Evolutionary conservation across 2,888 invertebrate genomes (phyloP), one percentile per base, ranked within the genome.

Genomic region (Oconnorella tubifera): DNA sequence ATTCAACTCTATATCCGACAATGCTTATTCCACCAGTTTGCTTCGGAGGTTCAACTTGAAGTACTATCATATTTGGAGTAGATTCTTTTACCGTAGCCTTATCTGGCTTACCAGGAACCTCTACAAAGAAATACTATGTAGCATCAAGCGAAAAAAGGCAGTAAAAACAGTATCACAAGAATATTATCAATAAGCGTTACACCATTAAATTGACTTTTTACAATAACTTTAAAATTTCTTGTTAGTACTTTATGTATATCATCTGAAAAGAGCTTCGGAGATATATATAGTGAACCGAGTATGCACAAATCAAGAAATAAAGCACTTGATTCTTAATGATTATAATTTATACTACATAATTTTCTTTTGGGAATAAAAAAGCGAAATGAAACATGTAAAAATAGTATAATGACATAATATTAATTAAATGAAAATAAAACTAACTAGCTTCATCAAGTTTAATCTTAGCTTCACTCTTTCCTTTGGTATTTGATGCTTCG

Each of bases 1-100:
- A 73, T 55, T 65, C 67, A 10, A 73, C 66, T 25, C 68, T 50
- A 64, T 72, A 73, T n/a, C 70, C 70, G 40, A 63, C 53, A 27
- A 73, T 53, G 4, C 50, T 49, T 25, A 70, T 63, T 4, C 72
- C 72, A 27, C 73, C 73, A 33, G 65, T 63, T 19, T 63, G 49
- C 23, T 32, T 53, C 1, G 73, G 73, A 1, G 72, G 68, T 10
- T 23, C 49, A 14, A 73, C 70, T 0, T 50, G 33, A 33, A 73
- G 63, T 4, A 61, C 40, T 10, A 73, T 62, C 51, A 65, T 57
- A 31, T 71, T 73, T 6, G 73, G 73, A 10, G 62, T 33, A 29
- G 50, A 49, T 25, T 65, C 62, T 32, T 63, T 66, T 25, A 69
- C 70, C 40, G 28, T 61, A 2, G 63, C 69, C 1, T 33, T 48